Conservation (phyloP, 2,797 vertebrate species). For the Peromyscus attwateri region DNA sequence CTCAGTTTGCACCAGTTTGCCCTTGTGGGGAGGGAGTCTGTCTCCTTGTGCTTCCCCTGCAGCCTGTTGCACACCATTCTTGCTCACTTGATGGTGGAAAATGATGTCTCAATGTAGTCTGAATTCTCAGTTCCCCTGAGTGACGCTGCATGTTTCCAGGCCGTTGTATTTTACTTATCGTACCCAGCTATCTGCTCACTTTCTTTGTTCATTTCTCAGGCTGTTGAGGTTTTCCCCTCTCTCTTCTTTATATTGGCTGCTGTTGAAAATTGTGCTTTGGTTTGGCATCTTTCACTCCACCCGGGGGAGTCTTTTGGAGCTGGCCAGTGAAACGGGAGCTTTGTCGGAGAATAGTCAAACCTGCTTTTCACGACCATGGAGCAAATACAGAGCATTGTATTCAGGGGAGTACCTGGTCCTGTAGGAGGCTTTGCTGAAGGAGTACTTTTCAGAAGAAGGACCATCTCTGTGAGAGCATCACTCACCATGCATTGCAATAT, state of each 20-base stretch:
- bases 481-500: not conserved
- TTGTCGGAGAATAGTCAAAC: constrained; percentile 73
- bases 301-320: constrained; percentile 33
- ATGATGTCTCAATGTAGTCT: not conserved
- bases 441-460: not conserved
- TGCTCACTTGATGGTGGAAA: not conserved
- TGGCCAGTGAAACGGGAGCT: constrained; percentile 48
- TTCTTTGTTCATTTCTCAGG: constrained; percentile 47
- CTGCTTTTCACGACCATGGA: constrained; percentile 71
- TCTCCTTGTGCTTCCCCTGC: not conserved
- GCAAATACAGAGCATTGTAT: constrained; percentile 44
- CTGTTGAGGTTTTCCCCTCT: not conserved
- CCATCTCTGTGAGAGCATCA: constrained; percentile 10
- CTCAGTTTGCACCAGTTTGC: not conserved
- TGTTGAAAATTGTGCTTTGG: constrained; percentile 64
- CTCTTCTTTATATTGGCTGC: constrained; percentile 59
- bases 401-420: constrained; percentile 5
- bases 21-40: not conserved
- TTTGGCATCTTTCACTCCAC: constrained; percentile 40
- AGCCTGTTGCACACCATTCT: not conserved
- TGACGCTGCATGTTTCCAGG: not conserved
- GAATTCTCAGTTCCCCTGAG: not conserved
- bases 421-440: constrained; percentile 10
- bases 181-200: not conserved
- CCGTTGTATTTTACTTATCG: not conserved